Percentiles rank a stretch among this genome's conserved stretches.
Conservation (phyloP, 2,797 vertebrate genomes). For the Antennarius maculatus region DNA sequence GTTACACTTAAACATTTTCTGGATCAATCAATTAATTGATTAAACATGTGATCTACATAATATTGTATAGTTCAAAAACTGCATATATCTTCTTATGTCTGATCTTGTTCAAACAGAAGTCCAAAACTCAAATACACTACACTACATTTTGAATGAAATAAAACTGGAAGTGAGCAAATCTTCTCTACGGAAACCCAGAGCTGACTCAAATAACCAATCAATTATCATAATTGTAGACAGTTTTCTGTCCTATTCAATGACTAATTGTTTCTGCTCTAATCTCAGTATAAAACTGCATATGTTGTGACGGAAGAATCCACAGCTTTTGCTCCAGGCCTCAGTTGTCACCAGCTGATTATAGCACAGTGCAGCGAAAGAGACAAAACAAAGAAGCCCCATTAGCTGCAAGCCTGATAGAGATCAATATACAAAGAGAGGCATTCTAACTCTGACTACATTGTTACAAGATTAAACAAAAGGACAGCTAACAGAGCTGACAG, state of each 20-base stretch:
- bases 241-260: neutral
- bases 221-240: neutral
- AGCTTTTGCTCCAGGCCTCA: neutral
- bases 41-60: no score
- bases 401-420: constrained; percentile 12
- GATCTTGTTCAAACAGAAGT: no score
- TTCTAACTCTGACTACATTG: constrained; percentile 11
- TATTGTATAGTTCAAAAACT: no score
- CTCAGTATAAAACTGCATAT: neutral
- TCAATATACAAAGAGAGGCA: constrained; percentile 11
- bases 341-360: constrained; percentile 1
- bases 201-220: neutral
- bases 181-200: neutral
- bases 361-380: constrained; percentile 19
- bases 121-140: no score
- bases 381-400: constrained; percentile 18
- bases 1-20: no score
- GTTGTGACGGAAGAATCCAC: neutral
- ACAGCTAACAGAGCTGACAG: constrained; percentile 25
- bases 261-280: neutral
- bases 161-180: neutral
- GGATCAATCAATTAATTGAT: no score
- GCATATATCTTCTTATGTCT: neutral
- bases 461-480: constrained; percentile 29
- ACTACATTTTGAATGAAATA: neutral